A percentile compares a stretch with the other conserved stretches of the same genome.
Conservation (phyloP, 2,888 invertebrate genomes). For the Acronicta alni region DNA sequence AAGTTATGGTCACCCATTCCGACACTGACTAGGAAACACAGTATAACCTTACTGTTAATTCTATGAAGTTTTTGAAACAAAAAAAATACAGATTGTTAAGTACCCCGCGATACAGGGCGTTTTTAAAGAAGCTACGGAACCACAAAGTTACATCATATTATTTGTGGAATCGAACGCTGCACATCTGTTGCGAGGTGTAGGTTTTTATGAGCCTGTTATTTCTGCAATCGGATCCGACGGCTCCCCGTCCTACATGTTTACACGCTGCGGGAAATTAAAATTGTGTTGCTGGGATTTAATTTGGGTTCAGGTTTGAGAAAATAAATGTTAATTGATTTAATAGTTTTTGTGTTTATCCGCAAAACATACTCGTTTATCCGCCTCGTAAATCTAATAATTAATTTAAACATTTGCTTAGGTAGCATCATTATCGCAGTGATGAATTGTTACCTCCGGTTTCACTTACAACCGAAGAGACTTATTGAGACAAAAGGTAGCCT, state of each 20-base stretch:
- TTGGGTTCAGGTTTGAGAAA: constrained; percentile 56
- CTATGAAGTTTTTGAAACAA: no score
- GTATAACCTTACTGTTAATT: no score
- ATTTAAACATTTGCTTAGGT: not conserved
- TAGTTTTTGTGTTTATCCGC: constrained; percentile 3
- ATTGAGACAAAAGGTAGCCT: no score
- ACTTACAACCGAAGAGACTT: no score
- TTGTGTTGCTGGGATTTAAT: constrained; percentile 48
- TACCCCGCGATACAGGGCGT: no score
- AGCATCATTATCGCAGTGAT: not conserved
- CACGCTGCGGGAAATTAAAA: constrained; percentile 60
- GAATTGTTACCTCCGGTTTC: no score
- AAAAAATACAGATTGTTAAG: no score
- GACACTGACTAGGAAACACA: no score
- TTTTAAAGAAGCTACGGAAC: constrained; percentile 29
- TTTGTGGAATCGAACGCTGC: constrained; percentile 69
- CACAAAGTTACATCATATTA: constrained; percentile 26
- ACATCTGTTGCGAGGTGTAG: constrained; percentile 77
- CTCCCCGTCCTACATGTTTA: constrained; percentile 71
- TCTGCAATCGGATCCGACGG: constrained; percentile 75
- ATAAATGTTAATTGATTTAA: constrained; percentile 58
- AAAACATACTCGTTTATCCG: not conserved
- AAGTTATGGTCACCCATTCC: no score
- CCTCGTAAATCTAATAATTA: not conserved
- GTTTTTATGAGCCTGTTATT: constrained; percentile 82